Percentiles rank a stretch among this genome's conserved stretches.
Evolutionary conservation across 2,888 invertebrate species (phyloP).

Genomic region (Ormyrus nitidulus): DNA sequence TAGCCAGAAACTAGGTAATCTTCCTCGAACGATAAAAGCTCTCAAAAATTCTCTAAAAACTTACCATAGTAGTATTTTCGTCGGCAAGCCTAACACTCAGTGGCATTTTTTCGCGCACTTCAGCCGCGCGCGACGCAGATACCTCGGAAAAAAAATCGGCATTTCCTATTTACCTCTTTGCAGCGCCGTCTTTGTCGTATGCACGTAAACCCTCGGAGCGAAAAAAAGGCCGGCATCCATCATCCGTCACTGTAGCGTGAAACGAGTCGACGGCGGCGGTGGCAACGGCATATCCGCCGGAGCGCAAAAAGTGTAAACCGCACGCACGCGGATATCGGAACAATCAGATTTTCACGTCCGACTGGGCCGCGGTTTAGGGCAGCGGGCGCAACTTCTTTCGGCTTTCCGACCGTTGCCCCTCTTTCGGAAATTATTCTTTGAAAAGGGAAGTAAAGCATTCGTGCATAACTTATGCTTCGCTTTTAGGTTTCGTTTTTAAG

Average conservation of each 20-base stretch:
- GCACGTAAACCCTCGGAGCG: not conserved
- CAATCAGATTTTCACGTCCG: slow-evolving; percentile 21
- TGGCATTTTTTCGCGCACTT: not conserved
- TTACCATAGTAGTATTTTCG: too few relatives aligned
- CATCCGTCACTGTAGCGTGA: slow-evolving; percentile 15
- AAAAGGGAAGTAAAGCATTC: not conserved
- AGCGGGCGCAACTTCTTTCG: not conserved
- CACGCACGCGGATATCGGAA: slow-evolving; percentile 3
- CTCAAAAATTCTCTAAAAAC: too few relatives aligned
- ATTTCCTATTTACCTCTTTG: slow-evolving; percentile 14
- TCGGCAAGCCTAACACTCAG: not conserved
- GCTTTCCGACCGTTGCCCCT: too few relatives aligned
- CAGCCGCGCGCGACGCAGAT: too few relatives aligned
- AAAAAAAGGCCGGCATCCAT: slow-evolving; percentile 9
- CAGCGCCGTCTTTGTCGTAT: not conserved
- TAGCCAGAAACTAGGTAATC: too few relatives aligned
- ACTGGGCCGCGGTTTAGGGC: not conserved
- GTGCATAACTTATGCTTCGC: not conserved
- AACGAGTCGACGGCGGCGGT: not conserved
- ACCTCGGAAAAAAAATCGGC: not conserved
- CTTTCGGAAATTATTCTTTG: not conserved
- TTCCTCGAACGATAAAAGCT: too few relatives aligned
- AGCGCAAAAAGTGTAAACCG: slow-evolving; percentile 4
- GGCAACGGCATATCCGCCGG: not conserved
- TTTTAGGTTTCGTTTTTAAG: too few relatives aligned